Evolutionary conservation across 2,888 invertebrate genomes (phyloP), one percentile per base, ranked within the genome.

Genomic region (Eucera pruinosa): DNA sequence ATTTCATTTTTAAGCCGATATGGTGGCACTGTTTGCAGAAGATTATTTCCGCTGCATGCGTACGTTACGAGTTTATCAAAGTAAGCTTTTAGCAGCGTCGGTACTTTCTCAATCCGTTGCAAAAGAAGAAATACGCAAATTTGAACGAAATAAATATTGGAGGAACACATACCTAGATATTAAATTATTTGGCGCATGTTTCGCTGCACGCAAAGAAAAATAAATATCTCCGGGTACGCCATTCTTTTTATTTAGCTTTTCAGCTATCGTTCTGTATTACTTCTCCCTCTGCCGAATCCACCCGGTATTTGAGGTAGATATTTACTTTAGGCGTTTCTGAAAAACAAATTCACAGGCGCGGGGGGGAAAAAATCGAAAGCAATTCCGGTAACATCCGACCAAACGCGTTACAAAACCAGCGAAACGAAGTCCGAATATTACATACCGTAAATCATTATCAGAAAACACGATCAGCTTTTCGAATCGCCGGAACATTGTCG

Each of bases 381-480:
- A 62, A 62, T 55, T 64, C 23, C 23, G 11, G 13, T 23, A 15
- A 61, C 48, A 13, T 50, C 45, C 18, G 25, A 23, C 45, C 36
- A 30, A 52, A 20, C 13, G n/a, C 20, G 18, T 18, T 30, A 30
- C 30, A 11, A 25, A 57, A 48, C 11, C 15, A 2, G 7, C 2
- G 9, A 1, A 30, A 43, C 48, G 2, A 27, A 30, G n/a, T 30
- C 6, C 18, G 23, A 18, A 23, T 39, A 43, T 36, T 52, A 11
- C 36, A 9, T 20, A 50, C 11, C n/a, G 33, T 57, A 33, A 57
- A 66, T 57, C 41, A 57, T 66, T 57, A 65, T 55, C 47, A 20
- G 54, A 39, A 13, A 48, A 65, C 45, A 15, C 20, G 27, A 55
- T 39, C 66, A 39, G 30, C 27, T 50, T 48, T 65, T 70, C 23